Percentiles rank a stretch among this genome's conserved stretches.
phyloP scores from a whole-genome alignment of 1,140 invertebrate genomes.

The Limonius californicus region DNA sequence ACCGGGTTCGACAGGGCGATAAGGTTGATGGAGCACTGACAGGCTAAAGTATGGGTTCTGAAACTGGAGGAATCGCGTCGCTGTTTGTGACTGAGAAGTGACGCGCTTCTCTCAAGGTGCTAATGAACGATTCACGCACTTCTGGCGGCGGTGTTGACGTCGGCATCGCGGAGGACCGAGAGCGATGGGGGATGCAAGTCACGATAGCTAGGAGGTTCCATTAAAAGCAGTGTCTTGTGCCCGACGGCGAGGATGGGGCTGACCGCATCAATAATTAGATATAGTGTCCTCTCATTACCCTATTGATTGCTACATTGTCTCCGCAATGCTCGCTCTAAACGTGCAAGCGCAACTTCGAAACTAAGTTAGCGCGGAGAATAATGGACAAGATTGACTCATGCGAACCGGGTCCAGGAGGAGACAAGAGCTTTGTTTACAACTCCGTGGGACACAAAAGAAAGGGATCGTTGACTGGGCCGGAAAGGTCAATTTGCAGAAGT shows the following conservation, averaged over 20 bases:
- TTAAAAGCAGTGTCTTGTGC: conserved; percentile 20
- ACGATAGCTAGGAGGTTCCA: not conserved
- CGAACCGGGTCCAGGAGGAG: not conserved
- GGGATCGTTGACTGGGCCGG: too few relatives aligned
- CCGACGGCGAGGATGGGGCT: conserved; percentile 33
- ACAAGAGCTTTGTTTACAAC: not conserved
- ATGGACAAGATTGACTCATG: conserved; percentile 34
- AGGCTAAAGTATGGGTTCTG: conserved; percentile 16
- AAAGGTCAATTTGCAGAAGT: too few relatives aligned
- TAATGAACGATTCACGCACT: conserved; percentile 4
- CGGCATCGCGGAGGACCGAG: not conserved
- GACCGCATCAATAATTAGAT: conserved; percentile 50
- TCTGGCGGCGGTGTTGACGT: not conserved
- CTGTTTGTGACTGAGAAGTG: conserved; percentile 1
- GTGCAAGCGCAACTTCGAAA: conserved; percentile 34
- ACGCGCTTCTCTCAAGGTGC: conserved; percentile 12
- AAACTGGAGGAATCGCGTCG: conserved; percentile 4
- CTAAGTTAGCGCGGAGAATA: conserved; percentile 40
- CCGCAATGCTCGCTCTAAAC: conserved; percentile 27
- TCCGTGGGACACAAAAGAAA: not conserved
- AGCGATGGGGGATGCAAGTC: conserved; percentile 7
- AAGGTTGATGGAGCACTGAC: conserved; percentile 31
- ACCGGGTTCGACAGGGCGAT: conserved; percentile 21
- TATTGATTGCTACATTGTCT: conserved; percentile 50
- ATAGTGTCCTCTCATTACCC: conserved; percentile 49